These are phyloP conservation scores for Actias luna DNA, from an alignment of 2,888 invertebrate genomes.

Conservation along the genomic window DNA sequence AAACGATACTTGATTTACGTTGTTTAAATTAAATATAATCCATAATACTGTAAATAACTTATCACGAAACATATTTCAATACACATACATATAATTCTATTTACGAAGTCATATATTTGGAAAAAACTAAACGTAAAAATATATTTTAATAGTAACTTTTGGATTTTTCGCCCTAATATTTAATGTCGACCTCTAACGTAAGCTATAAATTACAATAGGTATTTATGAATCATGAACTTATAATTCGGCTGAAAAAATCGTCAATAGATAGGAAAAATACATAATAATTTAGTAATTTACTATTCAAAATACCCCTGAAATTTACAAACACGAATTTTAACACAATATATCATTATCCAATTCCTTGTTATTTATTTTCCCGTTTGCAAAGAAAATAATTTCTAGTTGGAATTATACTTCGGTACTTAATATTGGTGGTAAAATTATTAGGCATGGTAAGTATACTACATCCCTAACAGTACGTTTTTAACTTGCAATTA, in stretches of 20 bases:
- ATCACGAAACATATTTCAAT: conserved; percentile 13
- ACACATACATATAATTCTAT: background rate
- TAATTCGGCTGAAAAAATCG: background rate
- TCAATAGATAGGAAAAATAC: background rate
- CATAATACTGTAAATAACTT: conserved; percentile 29
- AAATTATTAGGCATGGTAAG: background rate
- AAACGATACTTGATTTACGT: conserved; percentile 2
- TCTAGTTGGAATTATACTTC: background rate
- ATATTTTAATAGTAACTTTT: background rate
- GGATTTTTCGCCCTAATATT: background rate
- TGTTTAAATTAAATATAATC: conserved; percentile 19
- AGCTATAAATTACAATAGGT: background rate
- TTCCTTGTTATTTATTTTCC: background rate
- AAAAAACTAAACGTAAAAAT: background rate
- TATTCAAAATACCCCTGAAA: background rate
- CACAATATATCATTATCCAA: background rate
- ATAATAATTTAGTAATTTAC: background rate
- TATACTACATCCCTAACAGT: background rate
- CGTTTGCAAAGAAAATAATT: background rate
- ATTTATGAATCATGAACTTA: background rate
- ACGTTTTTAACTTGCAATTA: background rate
- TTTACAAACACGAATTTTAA: background rate
- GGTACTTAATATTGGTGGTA: background rate
- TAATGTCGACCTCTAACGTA: background rate
- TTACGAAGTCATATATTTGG: background rate